Evolutionary conservation across 2,113 vertebrate genomes (phyloP), one percentile per base, ranked within the genome.

Genomic region (Chunga burmeisteri): DNA sequence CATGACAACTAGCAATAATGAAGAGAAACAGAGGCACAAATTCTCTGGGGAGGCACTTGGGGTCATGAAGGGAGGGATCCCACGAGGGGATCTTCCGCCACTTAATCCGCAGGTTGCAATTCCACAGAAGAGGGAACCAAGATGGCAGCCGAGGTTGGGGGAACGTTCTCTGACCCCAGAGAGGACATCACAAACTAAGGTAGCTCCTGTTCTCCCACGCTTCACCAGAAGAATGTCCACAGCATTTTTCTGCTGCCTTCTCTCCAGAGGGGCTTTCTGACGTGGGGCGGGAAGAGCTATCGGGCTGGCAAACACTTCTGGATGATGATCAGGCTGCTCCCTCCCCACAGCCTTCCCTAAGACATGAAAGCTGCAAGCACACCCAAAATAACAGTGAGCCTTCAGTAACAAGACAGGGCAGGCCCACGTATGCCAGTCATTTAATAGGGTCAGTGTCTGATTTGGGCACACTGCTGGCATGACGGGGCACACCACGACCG

Each of bases 371-470:
- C 61, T 56, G 61, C 47, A 44, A 77, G 65, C 50, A 59, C 27
- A 30, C 36, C 40, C 46, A 56, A 53, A 72, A 4, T 14, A 81
- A 30, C 6, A 47, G 44, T 1, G 23, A 9, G 16, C 36, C 47
- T 46, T 66, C 46, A 32, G 71, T 18, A 32, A 26, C n/a, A 2
- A 0, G 27, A 16, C 40, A 34, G 32, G 55, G 42, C 32, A 79
- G 58, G 32, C 32, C 25, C 36, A 52, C 0, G 0, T 11, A 15
- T 5, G 36, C 8, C 44, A 16, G 38, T 3, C 58, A 38, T 18
- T 34, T 10, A 17, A n/a, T 0, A 65, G 29, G 32, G 36, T 6
- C 38, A n/a, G 12, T 0, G 0, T 5, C 29, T 9, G 63, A 83
- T 34, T 2, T 20, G 55, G 81, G 59, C 32, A 42, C 38, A 10